Evolutionary conservation across 2,888 invertebrate genomes (phyloP).

Genomic region (Leptarthrus brevirostris): DNA sequence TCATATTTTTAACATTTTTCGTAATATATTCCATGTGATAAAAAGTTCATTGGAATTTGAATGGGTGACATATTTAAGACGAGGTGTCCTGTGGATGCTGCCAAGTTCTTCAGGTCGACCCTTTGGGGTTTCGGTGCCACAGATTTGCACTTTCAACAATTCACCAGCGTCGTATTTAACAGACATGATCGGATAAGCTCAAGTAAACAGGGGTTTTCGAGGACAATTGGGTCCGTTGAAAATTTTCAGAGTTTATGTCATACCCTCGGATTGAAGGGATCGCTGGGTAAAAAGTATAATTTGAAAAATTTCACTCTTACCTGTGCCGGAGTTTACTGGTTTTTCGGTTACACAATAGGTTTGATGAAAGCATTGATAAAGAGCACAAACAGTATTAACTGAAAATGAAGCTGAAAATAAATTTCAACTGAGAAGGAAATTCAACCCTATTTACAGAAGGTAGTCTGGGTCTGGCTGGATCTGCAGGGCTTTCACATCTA

Average conservation of each 20-base stretch:
- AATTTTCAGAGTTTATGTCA: not conserved
- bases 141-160: slow-evolving; percentile 35
- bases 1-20: slow-evolving; percentile 40
- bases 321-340: not conserved
- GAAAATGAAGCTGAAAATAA: not conserved
- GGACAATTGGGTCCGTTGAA: slow-evolving; percentile 1
- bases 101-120: not conserved
- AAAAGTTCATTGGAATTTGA: slow-evolving; percentile 41
- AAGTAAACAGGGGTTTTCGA: slow-evolving; percentile 14
- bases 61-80: slow-evolving; percentile 32
- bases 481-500: no score
- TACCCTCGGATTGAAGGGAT: not conserved
- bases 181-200: slow-evolving; percentile 19
- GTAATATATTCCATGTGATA: slow-evolving; percentile 43
- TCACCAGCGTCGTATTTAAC: slow-evolving; percentile 27
- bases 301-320: not conserved
- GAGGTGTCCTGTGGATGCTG: slow-evolving; percentile 21
- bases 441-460: no score
- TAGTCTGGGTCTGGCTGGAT: no score
- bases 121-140: slow-evolving; percentile 23
- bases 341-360: not conserved
- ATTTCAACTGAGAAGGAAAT: no score
- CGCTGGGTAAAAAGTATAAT: not conserved
- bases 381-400: not conserved
- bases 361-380: no score